Base-by-base conservation (phyloP, 2,888 invertebrate genomes). In the Scaptodrosophila latifasciaeformis region DNA sequence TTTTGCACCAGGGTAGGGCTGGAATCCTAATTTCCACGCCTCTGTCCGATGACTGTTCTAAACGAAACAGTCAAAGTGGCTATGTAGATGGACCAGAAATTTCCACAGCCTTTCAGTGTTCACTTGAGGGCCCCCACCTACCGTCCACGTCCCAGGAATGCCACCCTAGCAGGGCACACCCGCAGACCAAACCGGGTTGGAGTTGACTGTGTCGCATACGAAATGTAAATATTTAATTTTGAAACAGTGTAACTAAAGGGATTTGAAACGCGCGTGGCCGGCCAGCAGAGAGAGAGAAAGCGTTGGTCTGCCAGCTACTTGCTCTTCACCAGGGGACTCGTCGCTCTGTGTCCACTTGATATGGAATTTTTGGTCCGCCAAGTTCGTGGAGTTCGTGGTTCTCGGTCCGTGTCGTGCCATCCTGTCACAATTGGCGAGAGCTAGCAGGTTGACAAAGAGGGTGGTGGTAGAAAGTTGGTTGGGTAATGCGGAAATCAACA, bases 161-260 rank as follows among this genome's bases (percentile, higher is more conserved):
- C n/a, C n/a, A 54, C 53, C 29, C 45, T 49, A 29, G 37, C 49
- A 7, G 21, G 19, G 44, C 30, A 6, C 31, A 40, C 24, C 9
- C 21, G 29, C 55, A 37, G 46, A 47, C 45, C 54, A 48, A 52
- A 52, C 62, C 57, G 40, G 12, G 12, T n/a, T n/a, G n/a, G n/a
- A 21, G 10, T 46, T 31, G 37, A 3, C 24, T 24, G 24, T 24
- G n/a, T 34, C 44, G 42, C 57, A 61, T 67, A 68, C 67, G 50
- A 77, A 77, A 82, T 79, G 82, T 82, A 82, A 83, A 82, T 82
- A 83, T 82, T 82, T 83, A 82, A 82, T 82, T 82, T 83, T 81
- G 82, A 70, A 79, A 78, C 71, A 82, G 76, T 82, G 83, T 77
- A 81, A 74, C 82, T 70, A 81, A 82, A 70, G 66, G 79, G 81